Percentiles rank a stretch among this genome's conserved stretches.
phyloP scores from a whole-genome alignment of 2,888 invertebrate species.

The Plebejus melissa region DNA sequence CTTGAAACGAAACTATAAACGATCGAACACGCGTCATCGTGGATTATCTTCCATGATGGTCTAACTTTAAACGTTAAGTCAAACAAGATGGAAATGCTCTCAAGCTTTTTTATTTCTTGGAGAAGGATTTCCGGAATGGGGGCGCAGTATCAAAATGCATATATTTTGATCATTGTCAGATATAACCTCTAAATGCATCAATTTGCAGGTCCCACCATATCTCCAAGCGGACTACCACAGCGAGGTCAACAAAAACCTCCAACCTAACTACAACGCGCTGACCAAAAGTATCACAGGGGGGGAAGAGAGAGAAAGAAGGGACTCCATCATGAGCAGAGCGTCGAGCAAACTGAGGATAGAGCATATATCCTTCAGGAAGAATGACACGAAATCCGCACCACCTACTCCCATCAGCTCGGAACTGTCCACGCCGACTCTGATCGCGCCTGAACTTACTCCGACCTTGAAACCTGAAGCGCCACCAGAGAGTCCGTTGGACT shows the following conservation, averaged over 20 bases:
- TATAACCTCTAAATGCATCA: neutral
- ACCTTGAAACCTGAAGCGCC: slow-evolving; percentile 50
- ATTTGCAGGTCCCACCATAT: slow-evolving; percentile 85
- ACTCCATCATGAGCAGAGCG: slow-evolving; percentile 70
- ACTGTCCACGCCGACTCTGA: slow-evolving; percentile 43
- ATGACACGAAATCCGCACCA: slow-evolving; percentile 58
- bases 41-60: too few relatives aligned
- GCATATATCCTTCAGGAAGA: slow-evolving; percentile 62
- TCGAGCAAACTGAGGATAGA: slow-evolving; percentile 70
- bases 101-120: too few relatives aligned
- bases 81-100: too few relatives aligned
- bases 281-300: slow-evolving; percentile 61
- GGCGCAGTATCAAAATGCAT: too few relatives aligned
- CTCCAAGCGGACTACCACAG: slow-evolving; percentile 82
- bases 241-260: slow-evolving; percentile 73
- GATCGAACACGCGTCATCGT: too few relatives aligned
- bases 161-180: too few relatives aligned
- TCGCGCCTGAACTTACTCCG: slow-evolving; percentile 41
- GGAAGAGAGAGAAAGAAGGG: slow-evolving; percentile 63
- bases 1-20: too few relatives aligned
- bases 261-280: slow-evolving; percentile 67
- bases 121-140: too few relatives aligned
- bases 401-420: slow-evolving; percentile 54
- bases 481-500: slow-evolving; percentile 79
- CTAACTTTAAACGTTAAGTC: too few relatives aligned